Conservation (phyloP, 2,888 invertebrate species). For the Ormyrus thymus region DNA sequence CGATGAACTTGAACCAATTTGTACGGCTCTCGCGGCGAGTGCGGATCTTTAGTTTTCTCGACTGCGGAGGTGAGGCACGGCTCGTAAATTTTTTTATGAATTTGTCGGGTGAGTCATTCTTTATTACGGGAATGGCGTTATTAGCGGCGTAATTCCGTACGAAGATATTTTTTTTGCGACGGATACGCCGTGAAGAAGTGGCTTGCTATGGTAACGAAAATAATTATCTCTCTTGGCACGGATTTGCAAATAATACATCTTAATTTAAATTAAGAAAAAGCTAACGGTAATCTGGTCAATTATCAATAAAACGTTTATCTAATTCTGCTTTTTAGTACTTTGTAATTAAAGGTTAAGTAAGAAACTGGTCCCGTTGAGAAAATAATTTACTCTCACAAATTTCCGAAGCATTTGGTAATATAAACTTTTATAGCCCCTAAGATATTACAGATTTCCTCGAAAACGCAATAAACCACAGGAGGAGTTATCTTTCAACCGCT, state of each 20-base stretch:
- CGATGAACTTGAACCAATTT: conserved; percentile 29
- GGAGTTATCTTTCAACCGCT: conserved; percentile 43
- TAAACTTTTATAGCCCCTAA: conserved; percentile 42
- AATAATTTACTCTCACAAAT: conserved; percentile 15
- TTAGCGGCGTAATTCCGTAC: conserved; percentile 9
- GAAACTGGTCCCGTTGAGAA: no score
- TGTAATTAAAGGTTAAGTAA: no score
- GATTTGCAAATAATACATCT: no score
- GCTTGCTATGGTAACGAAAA: no score
- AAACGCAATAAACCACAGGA: conserved; percentile 39
- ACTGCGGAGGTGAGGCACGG: neutral
- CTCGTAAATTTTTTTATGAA: conserved; percentile 8
- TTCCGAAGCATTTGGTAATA: conserved; percentile 39
- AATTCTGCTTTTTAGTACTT: no score
- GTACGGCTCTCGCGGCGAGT: neutral
- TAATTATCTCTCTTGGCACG: no score
- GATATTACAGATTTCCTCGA: conserved; percentile 45
- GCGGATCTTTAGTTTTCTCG: neutral
- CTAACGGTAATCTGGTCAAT: no score
- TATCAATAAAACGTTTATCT: no score
- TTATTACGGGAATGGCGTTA: neutral
- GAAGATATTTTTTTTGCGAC: conserved; percentile 6
- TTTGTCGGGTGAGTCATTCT: conserved; percentile 33
- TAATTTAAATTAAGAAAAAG: no score
- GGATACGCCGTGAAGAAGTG: no score